Conservation (phyloP, 2,888 invertebrate species). For the Pheosia tremula region DNA sequence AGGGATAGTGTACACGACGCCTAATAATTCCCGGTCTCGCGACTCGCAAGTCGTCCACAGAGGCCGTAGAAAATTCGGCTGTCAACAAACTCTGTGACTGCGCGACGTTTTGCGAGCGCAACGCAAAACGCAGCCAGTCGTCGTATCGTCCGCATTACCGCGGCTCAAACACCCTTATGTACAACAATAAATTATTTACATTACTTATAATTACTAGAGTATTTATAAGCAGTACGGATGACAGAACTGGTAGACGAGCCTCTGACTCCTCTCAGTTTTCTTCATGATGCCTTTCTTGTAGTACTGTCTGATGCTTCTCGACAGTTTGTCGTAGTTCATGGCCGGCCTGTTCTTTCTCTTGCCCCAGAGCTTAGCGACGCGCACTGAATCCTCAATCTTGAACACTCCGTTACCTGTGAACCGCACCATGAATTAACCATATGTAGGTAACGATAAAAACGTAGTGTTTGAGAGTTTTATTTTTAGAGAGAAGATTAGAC, state of each 20-base stretch:
- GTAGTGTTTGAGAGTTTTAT: conserved; percentile 29
- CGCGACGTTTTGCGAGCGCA: conserved; percentile 58
- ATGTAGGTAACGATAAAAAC: conserved; percentile 34
- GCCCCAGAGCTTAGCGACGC: conserved; percentile 99
- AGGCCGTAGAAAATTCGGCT: conserved; percentile 55
- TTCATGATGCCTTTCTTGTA: conserved; percentile 99
- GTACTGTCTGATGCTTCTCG: conserved; percentile 98
- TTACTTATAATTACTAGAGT: conserved; percentile 45
- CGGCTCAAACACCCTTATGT: conserved; percentile 66
- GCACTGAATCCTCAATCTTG: conserved; percentile 99
- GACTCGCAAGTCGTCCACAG: conserved; percentile 44
- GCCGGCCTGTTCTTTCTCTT: conserved; percentile 98
- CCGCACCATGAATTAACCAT: conserved; percentile 67
- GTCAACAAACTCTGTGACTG: conserved; percentile 59
- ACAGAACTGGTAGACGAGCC: conserved; percentile 99
- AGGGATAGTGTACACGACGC: conserved; percentile 66
- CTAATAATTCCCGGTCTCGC: conserved; percentile 52
- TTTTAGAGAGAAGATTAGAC: conserved; percentile 38
- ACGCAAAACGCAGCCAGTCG: conserved; percentile 69
- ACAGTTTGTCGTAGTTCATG: conserved; percentile 99
- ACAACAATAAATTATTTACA: conserved; percentile 63
- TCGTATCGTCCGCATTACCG: conserved; percentile 77
- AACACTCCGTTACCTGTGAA: conserved; percentile 93
- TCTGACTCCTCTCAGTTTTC: conserved; percentile 98
- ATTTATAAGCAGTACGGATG: conserved; percentile 94